Base-by-base conservation (phyloP, 1,140 invertebrate species). In the Ctenoplectra terminalis region DNA sequence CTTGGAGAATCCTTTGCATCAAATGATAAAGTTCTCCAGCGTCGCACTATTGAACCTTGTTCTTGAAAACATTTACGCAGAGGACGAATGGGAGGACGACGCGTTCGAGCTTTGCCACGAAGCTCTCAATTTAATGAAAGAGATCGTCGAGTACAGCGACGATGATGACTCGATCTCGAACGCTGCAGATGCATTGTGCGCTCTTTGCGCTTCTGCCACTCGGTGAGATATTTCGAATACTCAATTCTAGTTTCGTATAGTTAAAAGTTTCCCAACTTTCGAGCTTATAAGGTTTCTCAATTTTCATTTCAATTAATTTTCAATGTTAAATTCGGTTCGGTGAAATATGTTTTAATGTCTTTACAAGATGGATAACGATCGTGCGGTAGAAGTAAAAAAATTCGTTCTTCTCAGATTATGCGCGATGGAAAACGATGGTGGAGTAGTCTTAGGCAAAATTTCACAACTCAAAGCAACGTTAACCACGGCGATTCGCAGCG, bases 81-180 rank as follows among this genome's bases (percentile, higher is more conserved):
- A 69, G 13, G 61, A 87, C 1, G 50, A 50, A n/a, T 13, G 3
- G 31, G 66, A 80, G 6, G 54, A 56, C 1, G 37, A 34, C 23
- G 63, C 79, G 3, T 71, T 82, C 17, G 63, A 86, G 43, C 17
- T 87, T 5, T 85, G 60, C 29, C 69, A 74, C 23, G 50, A 82
- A 40, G 50, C 72, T 40, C 23, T 88, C 26, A 54, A 66, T 5
- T 63, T 81, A 20, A 82, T 89, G 78, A 72, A 48, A 74, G 60
- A 84, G 15, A 81, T 87, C 13, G 50, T 87, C 9, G 66, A 81
- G 43, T 83, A 43, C 9, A 61, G 48, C 50, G 67, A 84, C 23
- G 85, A 87, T 7, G 81, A 77, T 1, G n/a, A 46, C 8, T 77
- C 37, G 37, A 69, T 84, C 31, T 58, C 43, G 23, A 8, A 29